Base-by-base conservation (phyloP, 1,140 invertebrate species). In the Apis laboriosa region DNA sequence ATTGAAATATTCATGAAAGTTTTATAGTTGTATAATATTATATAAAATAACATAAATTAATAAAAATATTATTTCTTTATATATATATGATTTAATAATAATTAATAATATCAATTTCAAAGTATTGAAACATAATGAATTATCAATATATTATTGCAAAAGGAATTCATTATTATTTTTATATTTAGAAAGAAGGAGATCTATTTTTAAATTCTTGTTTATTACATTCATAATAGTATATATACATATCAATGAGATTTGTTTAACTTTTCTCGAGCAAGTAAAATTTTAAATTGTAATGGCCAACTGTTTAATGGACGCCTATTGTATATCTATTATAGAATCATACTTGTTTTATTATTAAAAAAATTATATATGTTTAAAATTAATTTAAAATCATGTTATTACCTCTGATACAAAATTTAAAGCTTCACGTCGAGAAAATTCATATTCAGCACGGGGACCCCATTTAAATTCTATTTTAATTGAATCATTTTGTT, bases 401-500 rank as follows among this genome's bases (percentile, higher is more conserved):
- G 1, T n/a, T 3, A 12, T 86, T 88, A 92, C 92, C 73, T 86
- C 17, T 28, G 89, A 89, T 8, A 90, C 83, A 63, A 92, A 93
- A 78, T 92, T 72, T 60, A 93, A 84, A 56, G 88, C 75, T 0
- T 78, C 9, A 24, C 89, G 80, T 43, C 74, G 73, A n/a, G 87
- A 73, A 12, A 93, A 21, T 56, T 93, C 92, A 51, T 88, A 3
- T 49, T 89, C 63, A 0, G 92, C 92, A 60, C 92, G 84, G 9
- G 63, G 28, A 24, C 92, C 92, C 92, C 92, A 92, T 17, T 67
- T 78, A 43, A 80, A 92, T 13, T 92, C 87, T 12, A 84, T 13
- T 49, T 73, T n/a, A 12, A 24, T 2, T 8, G 28, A 8, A 34
- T 87, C 64, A 11, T 73, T 28, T 9, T 70, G 73, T 28, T 84